Conservation (phyloP, 2,797 vertebrate genomes). For the Bovichtus diacanthus region DNA sequence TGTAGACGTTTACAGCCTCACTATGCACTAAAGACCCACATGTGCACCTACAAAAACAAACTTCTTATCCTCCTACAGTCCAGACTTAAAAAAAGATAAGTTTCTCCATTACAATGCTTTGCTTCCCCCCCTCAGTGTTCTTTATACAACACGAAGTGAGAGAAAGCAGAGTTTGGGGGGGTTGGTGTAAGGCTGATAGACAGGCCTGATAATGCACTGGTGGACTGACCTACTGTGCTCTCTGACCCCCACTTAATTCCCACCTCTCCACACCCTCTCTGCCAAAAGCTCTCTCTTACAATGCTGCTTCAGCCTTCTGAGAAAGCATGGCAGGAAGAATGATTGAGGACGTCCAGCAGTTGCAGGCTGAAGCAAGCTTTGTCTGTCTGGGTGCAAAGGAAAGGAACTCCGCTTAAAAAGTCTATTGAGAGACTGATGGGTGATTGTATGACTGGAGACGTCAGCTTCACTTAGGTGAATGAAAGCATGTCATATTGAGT, state of each 20-base stretch:
- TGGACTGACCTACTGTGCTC: constrained; percentile 70
- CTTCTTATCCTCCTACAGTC: not conserved
- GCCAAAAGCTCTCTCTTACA: constrained; percentile 55
- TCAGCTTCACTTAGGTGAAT: constrained; percentile 32
- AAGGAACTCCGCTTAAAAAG: constrained; percentile 47
- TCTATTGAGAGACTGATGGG: constrained; percentile 49
- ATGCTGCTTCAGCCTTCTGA: constrained; percentile 53
- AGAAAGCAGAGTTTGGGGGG: constrained; percentile 58
- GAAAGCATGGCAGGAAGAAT: constrained; percentile 45
- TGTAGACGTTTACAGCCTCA: too few species aligned
- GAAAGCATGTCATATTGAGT: constrained; percentile 14
- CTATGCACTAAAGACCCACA: not conserved
- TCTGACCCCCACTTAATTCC: constrained; percentile 75
- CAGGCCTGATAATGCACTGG: constrained; percentile 70
- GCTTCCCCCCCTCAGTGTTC: not conserved
- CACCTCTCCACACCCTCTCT: constrained; percentile 71
- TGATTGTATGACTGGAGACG: constrained; percentile 18
- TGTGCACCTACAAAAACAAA: constrained; percentile 9
- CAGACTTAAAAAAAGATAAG: constrained; percentile 32
- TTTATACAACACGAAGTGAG: constrained; percentile 41
- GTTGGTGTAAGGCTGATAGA: constrained; percentile 63
- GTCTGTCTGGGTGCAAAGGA: constrained; percentile 26
- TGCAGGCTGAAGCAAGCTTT: constrained; percentile 63
- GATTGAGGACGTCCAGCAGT: constrained; percentile 63
- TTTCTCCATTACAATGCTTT: not conserved